Base-by-base conservation (phyloP, 2,888 invertebrate genomes). In the Smittia sp. region DNA sequence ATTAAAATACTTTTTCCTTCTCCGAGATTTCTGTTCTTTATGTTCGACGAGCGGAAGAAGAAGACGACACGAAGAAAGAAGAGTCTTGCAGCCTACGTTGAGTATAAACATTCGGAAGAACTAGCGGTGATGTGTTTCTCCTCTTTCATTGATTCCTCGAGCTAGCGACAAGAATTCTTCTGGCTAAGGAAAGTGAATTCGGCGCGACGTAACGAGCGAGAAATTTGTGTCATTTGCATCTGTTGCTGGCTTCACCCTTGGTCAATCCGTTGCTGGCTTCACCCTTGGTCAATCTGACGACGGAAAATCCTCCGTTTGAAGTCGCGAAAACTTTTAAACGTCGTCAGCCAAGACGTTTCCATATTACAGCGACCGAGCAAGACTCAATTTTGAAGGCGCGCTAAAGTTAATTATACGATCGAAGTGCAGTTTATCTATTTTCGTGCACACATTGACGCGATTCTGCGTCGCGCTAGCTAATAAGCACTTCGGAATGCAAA, bases 81-180 rank as follows among this genome's bases (percentile, higher is more conserved):
- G 27, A 63, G n/a, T n/a, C 27, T 63, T 27, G 20, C 63, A 63
- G 20, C 63, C 63, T 63, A 63, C 63, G 27, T 22, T 27, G 58
- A 25, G 63, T 22, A 63, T 63, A 63, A 63, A 63, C 63, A 63
- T 63, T 63, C 63, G 63, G 27, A 63, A 63, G 58, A 58, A 22
- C 22, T 22, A 58, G 58, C 58, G 22, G 58, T 58, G 20, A 63
- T 63, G 25, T 58, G 58, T 58, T 22, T 58, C 3, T 63, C 15
- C 27, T 63, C 27, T 63, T 63, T 27, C 58, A 58, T 46, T 46
- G 58, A 22, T 58, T 58, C 22, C 46, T 46, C n/a, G 58, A 7
- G 9, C 20, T 3, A 46, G 3, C 46, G 22, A 58, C 58, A 58
- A 58, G 7, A 58, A 58, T 58, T n/a, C 15, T n/a, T 46, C 46